Conservation (phyloP, 1,140 invertebrate genomes). For the Meteorus sp. region DNA sequence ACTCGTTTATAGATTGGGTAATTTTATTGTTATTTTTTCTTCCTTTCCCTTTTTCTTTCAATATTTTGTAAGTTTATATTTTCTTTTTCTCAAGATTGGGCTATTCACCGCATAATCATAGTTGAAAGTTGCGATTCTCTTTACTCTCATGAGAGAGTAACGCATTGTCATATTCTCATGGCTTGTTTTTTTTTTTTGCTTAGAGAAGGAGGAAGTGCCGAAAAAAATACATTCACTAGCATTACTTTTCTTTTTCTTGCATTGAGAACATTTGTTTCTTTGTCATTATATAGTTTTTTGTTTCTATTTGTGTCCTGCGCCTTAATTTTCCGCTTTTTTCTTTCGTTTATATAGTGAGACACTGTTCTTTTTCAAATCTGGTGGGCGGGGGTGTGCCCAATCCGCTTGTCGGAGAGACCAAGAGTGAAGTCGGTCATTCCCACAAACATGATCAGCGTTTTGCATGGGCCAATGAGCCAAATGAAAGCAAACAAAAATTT, state of each 20-base stretch:
- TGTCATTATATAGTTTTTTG: no score
- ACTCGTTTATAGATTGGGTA: constrained; percentile 40
- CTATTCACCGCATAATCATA: no score
- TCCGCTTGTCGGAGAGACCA: constrained; percentile 58
- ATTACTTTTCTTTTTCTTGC: no score
- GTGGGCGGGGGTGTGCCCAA: constrained; percentile 42
- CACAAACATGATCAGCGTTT: constrained; percentile 50
- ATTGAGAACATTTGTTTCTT: no score
- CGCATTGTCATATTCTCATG: constrained; percentile 13
- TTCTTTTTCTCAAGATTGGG: neutral
- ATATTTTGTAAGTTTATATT: constrained; percentile 14
- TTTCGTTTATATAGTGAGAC: constrained; percentile 3
- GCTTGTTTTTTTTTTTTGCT: constrained; percentile 8
- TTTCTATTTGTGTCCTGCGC: constrained; percentile 16
- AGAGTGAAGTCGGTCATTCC: constrained; percentile 57
- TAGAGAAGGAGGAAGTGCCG: neutral
- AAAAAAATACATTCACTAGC: no score
- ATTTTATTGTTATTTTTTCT: constrained; percentile 25
- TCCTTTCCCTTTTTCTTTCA: constrained; percentile 29
- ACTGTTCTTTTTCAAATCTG: constrained; percentile 6
- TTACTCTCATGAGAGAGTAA: constrained; percentile 22
- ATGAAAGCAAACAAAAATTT: neutral
- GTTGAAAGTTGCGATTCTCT: no score
- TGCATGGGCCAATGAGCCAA: neutral
- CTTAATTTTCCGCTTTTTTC: neutral